These are phyloP conservation scores for Plutella xylostella DNA, from an alignment of 2,888 invertebrate species.

Conservation along the genomic window DNA sequence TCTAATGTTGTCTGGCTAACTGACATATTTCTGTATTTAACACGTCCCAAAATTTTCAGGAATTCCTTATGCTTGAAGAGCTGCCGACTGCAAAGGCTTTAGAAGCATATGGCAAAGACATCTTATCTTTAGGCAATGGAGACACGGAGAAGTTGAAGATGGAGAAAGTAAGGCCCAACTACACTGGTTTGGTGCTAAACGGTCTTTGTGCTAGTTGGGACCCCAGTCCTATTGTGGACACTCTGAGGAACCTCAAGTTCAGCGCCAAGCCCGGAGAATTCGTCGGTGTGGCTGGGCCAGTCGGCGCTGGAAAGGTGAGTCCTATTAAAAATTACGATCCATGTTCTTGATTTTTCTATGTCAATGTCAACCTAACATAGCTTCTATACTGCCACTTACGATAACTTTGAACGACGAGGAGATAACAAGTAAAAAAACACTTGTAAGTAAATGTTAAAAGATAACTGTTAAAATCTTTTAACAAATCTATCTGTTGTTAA, in stretches of 20 bases:
- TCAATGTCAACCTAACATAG: too few relatives aligned
- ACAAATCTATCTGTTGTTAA: too few relatives aligned
- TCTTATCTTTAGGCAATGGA: too few relatives aligned
- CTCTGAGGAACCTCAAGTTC: constrained; percentile 62
- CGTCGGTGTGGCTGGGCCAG: constrained; percentile 78
- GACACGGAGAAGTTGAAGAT: constrained; percentile 24
- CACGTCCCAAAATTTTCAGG: constrained; percentile 25
- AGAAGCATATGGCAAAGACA: constrained; percentile 27
- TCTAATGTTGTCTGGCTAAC: too few relatives aligned
- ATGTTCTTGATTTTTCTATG: constrained; percentile 19
- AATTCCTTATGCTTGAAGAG: constrained; percentile 56
- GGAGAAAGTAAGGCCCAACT: constrained; percentile 28
- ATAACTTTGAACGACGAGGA: too few relatives aligned
- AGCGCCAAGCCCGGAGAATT: constrained; percentile 67
- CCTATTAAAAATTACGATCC: constrained; percentile 2
- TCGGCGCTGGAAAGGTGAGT: constrained; percentile 79
- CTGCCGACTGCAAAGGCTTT: constrained; percentile 30
- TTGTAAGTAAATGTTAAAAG: too few relatives aligned
- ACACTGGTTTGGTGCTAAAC: constrained; percentile 38
- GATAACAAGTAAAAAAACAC: too few relatives aligned
- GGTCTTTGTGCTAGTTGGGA: constrained; percentile 57
- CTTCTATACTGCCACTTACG: neutral
- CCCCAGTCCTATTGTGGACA: constrained; percentile 60
- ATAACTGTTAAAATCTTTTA: too few relatives aligned
- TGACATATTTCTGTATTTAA: too few relatives aligned